Percentiles rank a stretch among this genome's conserved stretches.
Evolutionary conservation across 2,888 invertebrate species (phyloP).

Genomic region (Loripinus fragilis): DNA sequence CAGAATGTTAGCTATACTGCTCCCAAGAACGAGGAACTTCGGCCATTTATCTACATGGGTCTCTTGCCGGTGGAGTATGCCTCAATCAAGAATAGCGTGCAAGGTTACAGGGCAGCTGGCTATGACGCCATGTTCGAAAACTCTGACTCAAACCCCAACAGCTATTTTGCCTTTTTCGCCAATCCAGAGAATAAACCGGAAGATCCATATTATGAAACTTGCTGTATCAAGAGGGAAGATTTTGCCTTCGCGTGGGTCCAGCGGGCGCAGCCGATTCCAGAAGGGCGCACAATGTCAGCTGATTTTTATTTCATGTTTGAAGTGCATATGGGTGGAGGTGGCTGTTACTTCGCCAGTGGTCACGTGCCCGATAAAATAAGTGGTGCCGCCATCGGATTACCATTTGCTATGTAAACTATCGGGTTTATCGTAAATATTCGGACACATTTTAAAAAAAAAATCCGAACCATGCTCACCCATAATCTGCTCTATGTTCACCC

Average conservation of each 20-base stretch:
- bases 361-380: background rate
- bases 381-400: slow-evolving; percentile 22
- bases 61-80: background rate
- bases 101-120: slow-evolving; percentile 13
- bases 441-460: no score
- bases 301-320: slow-evolving; percentile 10
- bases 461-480: no score
- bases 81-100: background rate
- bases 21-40: background rate
- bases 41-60: slow-evolving; percentile 17
- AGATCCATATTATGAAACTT: background rate
- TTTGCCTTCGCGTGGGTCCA: background rate
- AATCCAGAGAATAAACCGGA: background rate
- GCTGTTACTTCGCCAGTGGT: background rate
- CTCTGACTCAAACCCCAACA: slow-evolving; percentile 18
- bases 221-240: background rate
- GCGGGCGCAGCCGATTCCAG: background rate
- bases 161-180: slow-evolving; percentile 11
- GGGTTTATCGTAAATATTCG: no score
- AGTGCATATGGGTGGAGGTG: slow-evolving; percentile 23
- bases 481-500: no score
- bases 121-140: background rate
- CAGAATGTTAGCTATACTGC: background rate
- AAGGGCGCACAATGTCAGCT: background rate
- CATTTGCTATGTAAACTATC: slow-evolving; percentile 17